phyloP scores from a whole-genome alignment of 37 sponge, comb jelly and placozoan species.

The Ianthella basta region DNA sequence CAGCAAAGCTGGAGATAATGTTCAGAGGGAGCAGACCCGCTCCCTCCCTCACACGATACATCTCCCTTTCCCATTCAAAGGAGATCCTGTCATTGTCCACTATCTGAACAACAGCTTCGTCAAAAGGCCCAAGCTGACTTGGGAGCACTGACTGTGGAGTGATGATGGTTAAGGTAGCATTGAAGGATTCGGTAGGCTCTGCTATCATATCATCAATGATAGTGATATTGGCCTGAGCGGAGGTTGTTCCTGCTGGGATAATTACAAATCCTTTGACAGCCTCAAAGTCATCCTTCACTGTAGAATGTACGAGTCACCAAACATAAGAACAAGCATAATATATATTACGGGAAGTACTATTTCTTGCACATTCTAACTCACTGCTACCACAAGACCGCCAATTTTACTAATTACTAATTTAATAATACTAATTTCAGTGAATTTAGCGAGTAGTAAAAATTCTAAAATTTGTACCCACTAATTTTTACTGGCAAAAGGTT shows the following conservation, averaged over 20 bases:
- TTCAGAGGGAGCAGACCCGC: background rate
- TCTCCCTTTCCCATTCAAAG: background rate
- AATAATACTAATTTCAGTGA: no score
- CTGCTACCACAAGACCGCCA: no score
- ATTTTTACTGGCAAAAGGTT: no score
- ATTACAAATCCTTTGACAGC: no score
- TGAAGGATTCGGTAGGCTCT: conserved; percentile 4
- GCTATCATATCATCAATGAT: conserved; percentile 12
- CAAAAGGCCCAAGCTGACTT: background rate
- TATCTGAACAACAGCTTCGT: background rate
- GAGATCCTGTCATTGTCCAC: background rate
- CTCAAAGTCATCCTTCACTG: no score
- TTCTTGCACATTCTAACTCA: no score
- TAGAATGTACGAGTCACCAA: no score
- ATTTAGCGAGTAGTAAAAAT: no score
- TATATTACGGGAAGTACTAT: no score
- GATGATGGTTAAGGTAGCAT: background rate
- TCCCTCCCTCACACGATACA: background rate
- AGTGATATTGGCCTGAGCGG: background rate
- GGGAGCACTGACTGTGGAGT: background rate
- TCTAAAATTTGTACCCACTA: no score
- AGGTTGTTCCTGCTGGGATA: background rate
- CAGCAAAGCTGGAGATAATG: background rate
- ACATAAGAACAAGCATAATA: no score
- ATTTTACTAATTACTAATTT: no score